Evolutionary conservation across 2,888 invertebrate species (phyloP), one percentile per base, ranked within the genome.

Genomic region (Tridacna gigas): DNA sequence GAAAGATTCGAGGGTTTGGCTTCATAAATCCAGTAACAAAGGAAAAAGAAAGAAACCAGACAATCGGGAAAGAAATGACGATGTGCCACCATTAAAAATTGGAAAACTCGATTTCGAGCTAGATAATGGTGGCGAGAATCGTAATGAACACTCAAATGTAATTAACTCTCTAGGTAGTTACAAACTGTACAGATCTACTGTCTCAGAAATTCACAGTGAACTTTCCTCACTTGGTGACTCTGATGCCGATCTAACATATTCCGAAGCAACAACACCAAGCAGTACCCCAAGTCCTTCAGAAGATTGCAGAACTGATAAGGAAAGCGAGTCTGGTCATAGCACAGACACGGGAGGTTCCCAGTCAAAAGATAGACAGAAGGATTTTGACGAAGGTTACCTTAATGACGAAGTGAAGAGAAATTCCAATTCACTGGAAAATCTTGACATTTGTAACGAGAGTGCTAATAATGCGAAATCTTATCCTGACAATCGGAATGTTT

Each of bases 1-100:
- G 65, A 87, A 87, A 60, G 87, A 87, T 26, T 56, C 87, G 0
- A 66, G 87, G 65, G 63, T 67, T 5, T 87, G 87, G 87, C 83
- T 87, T 7, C 87, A 87, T 45, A 87, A 87, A 67, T 83, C 84
- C 3, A 87, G 84, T 47, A 61, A 25, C 5, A 79, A 71, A 76
- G 56, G 28, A 26, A 79, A 79, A 74, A 47, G 45, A 65, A 79
- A 74, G 28, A 13, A 22, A 4, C 26, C 66, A 25, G 51, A 66
- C 66, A 51, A 51, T 51, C 7, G 15, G 20, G 13, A 13, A 63
- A n/a, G 63, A 18, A 4, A 22, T 22, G 63, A 3, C 25, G 26
- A 18, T 22, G 71, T 22, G 13, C 45, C 26, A 18, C 71, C 71
- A 1, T 45, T 45, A 25, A 71, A 71, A 71, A 22, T 71, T 51